Percentiles rank a stretch among this genome's conserved stretches.
phyloP scores from a whole-genome alignment of 2,113 vertebrate species.

The Corynorhinus townsendii region DNA sequence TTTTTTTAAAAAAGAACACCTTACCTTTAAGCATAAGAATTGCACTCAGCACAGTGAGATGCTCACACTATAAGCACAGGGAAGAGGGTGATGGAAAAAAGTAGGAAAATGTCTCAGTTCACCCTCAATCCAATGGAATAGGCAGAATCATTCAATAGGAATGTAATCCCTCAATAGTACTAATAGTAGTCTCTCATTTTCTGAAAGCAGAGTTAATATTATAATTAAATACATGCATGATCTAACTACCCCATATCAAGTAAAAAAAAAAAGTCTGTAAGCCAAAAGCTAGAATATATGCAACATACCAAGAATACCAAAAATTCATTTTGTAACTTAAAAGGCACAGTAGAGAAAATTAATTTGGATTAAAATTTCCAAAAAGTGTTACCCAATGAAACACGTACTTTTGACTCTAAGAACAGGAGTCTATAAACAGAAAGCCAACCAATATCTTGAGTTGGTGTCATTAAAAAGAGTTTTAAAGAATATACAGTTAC shows the following conservation, averaged over 20 bases:
- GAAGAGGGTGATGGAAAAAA: not conserved
- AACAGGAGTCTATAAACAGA: not conserved
- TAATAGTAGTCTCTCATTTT: not conserved
- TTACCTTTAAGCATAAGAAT: not conserved
- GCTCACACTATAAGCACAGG: not conserved
- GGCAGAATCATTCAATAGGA: not conserved
- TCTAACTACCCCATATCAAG: not conserved
- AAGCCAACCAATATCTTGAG: not conserved
- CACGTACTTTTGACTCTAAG: not conserved
- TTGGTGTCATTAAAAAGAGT: not conserved
- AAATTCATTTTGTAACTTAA: not conserved
- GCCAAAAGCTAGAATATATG: not conserved
- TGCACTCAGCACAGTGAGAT: not conserved
- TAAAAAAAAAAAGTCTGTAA: not conserved
- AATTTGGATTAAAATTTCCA: not conserved
- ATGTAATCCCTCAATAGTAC: not conserved
- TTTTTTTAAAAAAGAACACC: not conserved
- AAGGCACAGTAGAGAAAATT: not conserved
- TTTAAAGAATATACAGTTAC: not conserved
- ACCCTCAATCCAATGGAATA: not conserved
- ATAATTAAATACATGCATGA: not conserved
- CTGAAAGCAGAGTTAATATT: not conserved
- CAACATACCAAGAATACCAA: not conserved
- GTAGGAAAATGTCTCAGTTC: not conserved
- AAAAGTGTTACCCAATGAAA: not conserved